Base-by-base conservation (phyloP, 2,888 invertebrate species). In the Dolichopus griseipennis region DNA sequence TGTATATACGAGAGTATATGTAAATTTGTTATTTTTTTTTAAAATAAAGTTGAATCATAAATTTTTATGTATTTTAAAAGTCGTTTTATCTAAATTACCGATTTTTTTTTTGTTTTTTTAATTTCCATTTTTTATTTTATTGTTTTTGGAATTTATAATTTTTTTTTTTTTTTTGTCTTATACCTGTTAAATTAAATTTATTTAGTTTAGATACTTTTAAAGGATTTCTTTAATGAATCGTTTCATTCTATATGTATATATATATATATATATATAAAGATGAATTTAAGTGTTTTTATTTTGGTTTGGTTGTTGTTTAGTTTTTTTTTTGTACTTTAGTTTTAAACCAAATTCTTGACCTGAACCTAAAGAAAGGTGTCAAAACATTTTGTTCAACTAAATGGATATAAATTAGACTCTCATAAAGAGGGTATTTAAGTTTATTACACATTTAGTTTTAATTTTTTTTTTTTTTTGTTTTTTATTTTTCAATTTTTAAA, bases 371-470 rank as follows among this genome's bases (percentile, higher is more conserved):
- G 18, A 41, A 41, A 63, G 27, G 63, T 27, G 63, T 63, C 18
- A 63, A 63, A 63, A 63, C 63, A 63, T 63, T 63, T 63, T 63
- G 63, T 63, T 63, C 27, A 63, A 63, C 63, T 63, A 63, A 63
- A 63, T 63, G 63, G 63, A 18, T 33, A 63, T 63, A 63, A 63
- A 63, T 63, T 63, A 63, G 63, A 15, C 52, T 52, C 52, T 52
- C 18, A 18, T 52, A 52, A 52, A 52, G 18, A 52, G 52, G 52
- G 52, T n/a, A 52, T 52, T 52, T 52, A 52, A 52, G 1, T 52
- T 52, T 52, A 52, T 52, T 52, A 52, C 52, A 52, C 52, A n/a
- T 52, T 52, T 52, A n/a, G n/a, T n/a, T n/a, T n/a, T n/a, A n/a
- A n/a, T n/a, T n/a, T n/a, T n/a, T 43, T 43, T 9, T 10, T 43